Evolutionary conservation across 2,797 vertebrate genomes (phyloP), one percentile per base, ranked within the genome.

Genomic region (Crenuchus spilurus): DNA sequence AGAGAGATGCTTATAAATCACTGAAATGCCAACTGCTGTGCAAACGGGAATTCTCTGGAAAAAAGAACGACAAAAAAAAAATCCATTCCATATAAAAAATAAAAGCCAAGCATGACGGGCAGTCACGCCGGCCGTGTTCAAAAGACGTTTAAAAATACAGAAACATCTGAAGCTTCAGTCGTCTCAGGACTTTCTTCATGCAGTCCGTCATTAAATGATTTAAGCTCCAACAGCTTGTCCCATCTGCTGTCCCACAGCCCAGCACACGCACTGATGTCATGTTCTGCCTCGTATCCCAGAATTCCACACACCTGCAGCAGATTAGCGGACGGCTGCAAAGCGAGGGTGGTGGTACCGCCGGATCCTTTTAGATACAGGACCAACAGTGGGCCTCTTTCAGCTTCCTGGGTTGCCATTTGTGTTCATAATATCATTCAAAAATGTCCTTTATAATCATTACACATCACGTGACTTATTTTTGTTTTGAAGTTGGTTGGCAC

Each of bases 231-330:
- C 58, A 61, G 58, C 58, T 61, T 26, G 35, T 41, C 18, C 58
- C 58, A 61, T 39, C 58, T 61, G 58, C 58, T 18, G 30, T 42
- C 28, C 68, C 49, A 65, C 63, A 63, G 61, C 54, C 62, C 74
- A 74, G 70, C 67, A 57, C 52, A 67, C 18, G 0, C 74, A 11
- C 20, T 54, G 51, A 54, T 16, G 51, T 54, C 51, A 54, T 54
- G 11, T 16, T 54, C 60, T 51, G 54, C 24, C 70, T 74, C 78
- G 80, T 37, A 71, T 72, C 68, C 55, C 75, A 75, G 77, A 82
- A 76, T 64, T 80, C 64, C 58, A 64, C 80, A 84, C 84, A 88
- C 84, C 86, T 88, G 88, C 28, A 71, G 66, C 48, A 78, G 78
- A 83, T 90, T 83, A 86, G 39, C 57, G 9, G n/a, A 55, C 9